Conservation (phyloP, 2,797 vertebrate genomes). For the Squalus acanthias region DNA sequence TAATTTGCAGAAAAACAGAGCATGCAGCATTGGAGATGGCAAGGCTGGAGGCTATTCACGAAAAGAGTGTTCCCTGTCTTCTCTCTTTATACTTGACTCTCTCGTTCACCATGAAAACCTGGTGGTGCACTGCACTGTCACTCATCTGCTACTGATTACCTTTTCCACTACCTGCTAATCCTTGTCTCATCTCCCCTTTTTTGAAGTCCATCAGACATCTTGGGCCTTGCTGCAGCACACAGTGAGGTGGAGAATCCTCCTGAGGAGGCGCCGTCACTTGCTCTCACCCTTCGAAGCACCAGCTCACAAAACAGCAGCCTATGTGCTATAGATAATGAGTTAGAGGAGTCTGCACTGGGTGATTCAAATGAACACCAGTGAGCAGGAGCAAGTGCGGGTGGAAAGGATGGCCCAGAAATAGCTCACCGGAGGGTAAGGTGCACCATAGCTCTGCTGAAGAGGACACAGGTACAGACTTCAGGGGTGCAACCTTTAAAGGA, state of each 20-base stretch:
- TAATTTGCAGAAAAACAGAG: not conserved
- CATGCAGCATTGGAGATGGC: not conserved
- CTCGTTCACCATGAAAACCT: not conserved
- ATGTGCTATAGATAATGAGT: not conserved
- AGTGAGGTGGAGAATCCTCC: not conserved
- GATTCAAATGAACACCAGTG: not conserved
- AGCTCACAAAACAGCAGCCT: not conserved
- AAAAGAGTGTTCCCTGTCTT: not conserved
- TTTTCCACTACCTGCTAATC: not conserved
- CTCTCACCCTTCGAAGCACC: not conserved
- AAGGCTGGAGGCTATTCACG: not conserved
- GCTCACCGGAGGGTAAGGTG: not conserved
- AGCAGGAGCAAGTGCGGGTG: not conserved
- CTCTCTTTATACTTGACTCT: not conserved
- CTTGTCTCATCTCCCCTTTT: not conserved
- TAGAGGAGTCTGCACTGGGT: not conserved
- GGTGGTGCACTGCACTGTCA: not conserved
- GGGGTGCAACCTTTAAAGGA: not conserved
- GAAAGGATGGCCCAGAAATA: not conserved
- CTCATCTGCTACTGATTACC: not conserved
- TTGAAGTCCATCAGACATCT: not conserved
- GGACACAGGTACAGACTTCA: not conserved
- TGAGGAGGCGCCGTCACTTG: not conserved
- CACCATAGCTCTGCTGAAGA: not conserved
- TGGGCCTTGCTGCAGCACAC: not conserved